Evolutionary conservation across 2,888 invertebrate genomes (phyloP), one percentile per base, ranked within the genome.

Genomic region (Acanthosepion lycidas): DNA sequence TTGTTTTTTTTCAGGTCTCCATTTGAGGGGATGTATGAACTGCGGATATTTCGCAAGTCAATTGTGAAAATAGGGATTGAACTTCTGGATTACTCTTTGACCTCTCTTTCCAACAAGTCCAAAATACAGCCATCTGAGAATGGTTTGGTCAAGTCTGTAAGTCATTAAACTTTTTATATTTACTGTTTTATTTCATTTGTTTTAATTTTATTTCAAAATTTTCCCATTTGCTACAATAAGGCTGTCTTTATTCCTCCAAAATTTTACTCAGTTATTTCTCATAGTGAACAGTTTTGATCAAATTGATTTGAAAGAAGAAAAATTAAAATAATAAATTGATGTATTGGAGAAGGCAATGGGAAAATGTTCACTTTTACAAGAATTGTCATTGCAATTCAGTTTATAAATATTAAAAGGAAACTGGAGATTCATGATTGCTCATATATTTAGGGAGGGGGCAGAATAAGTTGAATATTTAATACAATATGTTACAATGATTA

Each of bases 41-140:
- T 98, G 96, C 98, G 98, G 94, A 98, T 98, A 95, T 98, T 98
- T 94, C 98, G 98, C 96, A 98, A 98, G 95, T 98, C 98, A 96
- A 98, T 99, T 96, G 98, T 99, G 96, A 98, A 98, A 97, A 98
- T 98, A 95, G 98, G 99, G 92, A 98, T 99, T 96, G 98, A 99
- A 97, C 98, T 99, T 98, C 99, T 99, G 49, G 98, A 98, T 18
- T 98, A 98, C 96, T 99, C 99, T n/a, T 99, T 99, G 97, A 98
- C 99, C 91, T 99, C 99, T 97, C 64, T 64, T 64, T 55, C 94
- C 23, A 48, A 48, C 48, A 98, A 98, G 92, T 95, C 95, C 20
- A 95, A 95, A 95, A 99, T 99, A 97, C 98, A 98, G 0, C 99
- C 99, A 96, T 98, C 99, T 3, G 98, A 99, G 94, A 98, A 98